Percentiles rank a stretch among this genome's conserved stretches.
Conservation (phyloP, 2,888 invertebrate species). For the Ochropleura plecta region DNA sequence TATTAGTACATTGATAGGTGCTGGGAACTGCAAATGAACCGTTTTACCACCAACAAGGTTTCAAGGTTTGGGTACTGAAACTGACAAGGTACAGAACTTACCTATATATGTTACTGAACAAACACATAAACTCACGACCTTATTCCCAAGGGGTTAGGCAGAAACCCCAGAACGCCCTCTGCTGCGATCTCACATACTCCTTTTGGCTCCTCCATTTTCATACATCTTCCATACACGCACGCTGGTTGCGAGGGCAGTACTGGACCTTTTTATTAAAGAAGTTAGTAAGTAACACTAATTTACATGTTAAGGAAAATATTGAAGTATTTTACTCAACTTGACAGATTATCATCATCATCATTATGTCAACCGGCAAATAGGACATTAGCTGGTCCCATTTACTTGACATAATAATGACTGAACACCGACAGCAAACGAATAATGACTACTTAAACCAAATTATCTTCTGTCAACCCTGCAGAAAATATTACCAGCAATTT, state of each 20-base stretch:
- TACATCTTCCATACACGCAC: too few species aligned
- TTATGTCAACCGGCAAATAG: slow-evolving; percentile 41
- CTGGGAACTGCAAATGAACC: too few species aligned
- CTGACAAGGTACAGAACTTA: not conserved
- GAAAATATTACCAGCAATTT: slow-evolving; percentile 56
- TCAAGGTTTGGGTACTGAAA: too few species aligned
- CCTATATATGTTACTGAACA: too few species aligned
- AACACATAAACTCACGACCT: too few species aligned
- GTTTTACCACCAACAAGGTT: too few species aligned
- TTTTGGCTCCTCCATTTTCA: too few species aligned
- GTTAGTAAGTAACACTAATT: not conserved
- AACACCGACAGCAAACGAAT: slow-evolving; percentile 19
- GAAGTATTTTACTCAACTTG: slow-evolving; percentile 36
- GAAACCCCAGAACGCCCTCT: too few species aligned
- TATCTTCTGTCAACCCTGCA: slow-evolving; percentile 47
- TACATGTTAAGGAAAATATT: slow-evolving; percentile 12
- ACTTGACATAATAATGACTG: slow-evolving; percentile 32
- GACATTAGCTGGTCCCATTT: slow-evolving; percentile 49
- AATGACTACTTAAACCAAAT: slow-evolving; percentile 58
- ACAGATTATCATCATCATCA: slow-evolving; percentile 50
- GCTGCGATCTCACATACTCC: too few species aligned
- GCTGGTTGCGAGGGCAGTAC: too few species aligned
- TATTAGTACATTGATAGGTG: not conserved
- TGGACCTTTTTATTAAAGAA: too few species aligned
- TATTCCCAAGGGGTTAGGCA: too few species aligned